phyloP scores from a whole-genome alignment of 23 tunicate genomes.

The Phallusia fumigata region DNA sequence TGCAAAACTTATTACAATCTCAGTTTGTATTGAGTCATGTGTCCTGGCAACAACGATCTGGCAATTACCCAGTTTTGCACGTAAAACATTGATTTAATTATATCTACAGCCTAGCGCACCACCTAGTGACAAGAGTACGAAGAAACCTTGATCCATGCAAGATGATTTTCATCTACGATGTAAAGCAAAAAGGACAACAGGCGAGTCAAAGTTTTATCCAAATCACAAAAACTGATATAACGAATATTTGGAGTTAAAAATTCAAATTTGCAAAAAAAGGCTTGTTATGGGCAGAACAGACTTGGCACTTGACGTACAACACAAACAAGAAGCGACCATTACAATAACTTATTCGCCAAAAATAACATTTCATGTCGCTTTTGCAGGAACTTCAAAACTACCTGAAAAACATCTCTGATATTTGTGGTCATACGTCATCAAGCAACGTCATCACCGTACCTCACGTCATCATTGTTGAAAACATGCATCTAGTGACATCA shows the following conservation, averaged over 20 bases:
- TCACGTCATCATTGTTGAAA: conserved; percentile 65
- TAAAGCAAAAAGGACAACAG: conserved; percentile 68
- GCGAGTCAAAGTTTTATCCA: conserved; percentile 2
- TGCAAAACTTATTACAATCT: too few relatives aligned
- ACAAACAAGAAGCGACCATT: too few relatives aligned
- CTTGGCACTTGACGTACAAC: too few relatives aligned
- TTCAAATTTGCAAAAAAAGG: too few relatives aligned
- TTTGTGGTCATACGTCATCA: conserved; percentile 9
- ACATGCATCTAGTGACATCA: conserved; percentile 43
- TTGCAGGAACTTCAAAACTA: conserved; percentile 46
- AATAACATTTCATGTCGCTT: neutral
- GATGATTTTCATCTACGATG: conserved; percentile 49
- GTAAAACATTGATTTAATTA: too few relatives aligned
- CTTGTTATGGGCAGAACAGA: too few relatives aligned
- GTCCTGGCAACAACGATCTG: too few relatives aligned
- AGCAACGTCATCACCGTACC: conserved; percentile 21
- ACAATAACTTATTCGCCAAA: neutral
- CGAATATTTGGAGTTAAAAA: neutral
- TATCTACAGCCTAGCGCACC: conserved; percentile 47
- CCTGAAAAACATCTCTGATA: conserved; percentile 22
- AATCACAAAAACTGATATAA: neutral
- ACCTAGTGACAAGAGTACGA: conserved; percentile 48
- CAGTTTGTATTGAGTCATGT: too few relatives aligned
- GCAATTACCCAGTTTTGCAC: too few relatives aligned
- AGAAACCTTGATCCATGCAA: conserved; percentile 5